Conservation (phyloP, 2,797 vertebrate species). For the Squalus acanthias region DNA sequence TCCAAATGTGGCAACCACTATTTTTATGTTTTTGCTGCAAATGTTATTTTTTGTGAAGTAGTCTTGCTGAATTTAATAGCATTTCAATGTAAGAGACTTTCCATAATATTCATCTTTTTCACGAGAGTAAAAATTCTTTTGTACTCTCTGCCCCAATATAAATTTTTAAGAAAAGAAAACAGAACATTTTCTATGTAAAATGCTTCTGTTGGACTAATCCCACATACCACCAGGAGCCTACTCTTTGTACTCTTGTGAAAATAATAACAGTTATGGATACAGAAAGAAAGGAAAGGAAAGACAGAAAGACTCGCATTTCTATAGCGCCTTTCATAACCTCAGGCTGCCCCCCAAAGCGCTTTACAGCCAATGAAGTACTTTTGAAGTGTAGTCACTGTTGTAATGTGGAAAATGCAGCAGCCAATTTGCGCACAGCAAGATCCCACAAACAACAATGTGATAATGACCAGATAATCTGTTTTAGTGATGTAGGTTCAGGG, state of each 20-base stretch:
- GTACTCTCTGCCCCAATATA: not conserved
- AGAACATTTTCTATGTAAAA: not conserved
- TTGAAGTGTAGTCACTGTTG: not conserved
- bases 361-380: not conserved
- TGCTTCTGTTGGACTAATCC: not conserved
- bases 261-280: not conserved
- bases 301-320: not conserved
- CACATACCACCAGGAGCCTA: not conserved
- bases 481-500: not conserved
- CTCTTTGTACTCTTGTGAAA: not conserved
- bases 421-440: not conserved
- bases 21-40: not conserved
- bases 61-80: not conserved
- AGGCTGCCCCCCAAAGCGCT: not conserved
- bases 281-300: not conserved
- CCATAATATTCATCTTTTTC: not conserved
- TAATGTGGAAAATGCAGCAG: not conserved
- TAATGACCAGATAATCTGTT: not conserved
- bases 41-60: not conserved
- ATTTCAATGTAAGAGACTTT: not conserved
- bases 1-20: not conserved
- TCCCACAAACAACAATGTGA: not conserved
- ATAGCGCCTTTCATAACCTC: not conserved
- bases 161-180: not conserved
- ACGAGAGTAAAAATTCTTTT: not conserved